A percentile compares a stretch with the other conserved stretches of the same genome.
Evolutionary conservation across 2,888 invertebrate genomes (phyloP).

Genomic region (Yponomeuta sedellus): DNA sequence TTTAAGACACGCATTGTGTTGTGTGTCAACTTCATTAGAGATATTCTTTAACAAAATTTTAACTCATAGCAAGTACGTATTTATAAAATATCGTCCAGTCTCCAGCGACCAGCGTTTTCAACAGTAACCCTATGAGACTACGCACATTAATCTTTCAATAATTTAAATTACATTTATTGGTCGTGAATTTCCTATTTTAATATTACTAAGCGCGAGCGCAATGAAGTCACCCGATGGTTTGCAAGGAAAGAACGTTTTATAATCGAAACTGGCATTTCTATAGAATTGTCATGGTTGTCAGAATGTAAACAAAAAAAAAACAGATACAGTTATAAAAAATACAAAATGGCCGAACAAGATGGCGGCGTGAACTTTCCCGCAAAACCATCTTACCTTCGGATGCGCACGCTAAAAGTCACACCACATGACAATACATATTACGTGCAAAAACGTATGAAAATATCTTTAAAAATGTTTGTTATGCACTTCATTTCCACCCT

Average conservation of each 20-base stretch:
- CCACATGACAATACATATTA: constrained; percentile 45
- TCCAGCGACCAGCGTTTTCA: background rate
- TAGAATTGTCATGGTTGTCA: background rate
- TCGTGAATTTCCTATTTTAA: constrained; percentile 61
- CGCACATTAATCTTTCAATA: constrained; percentile 41
- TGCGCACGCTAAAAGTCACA: constrained; percentile 34
- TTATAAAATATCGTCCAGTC: background rate
- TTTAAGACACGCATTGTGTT: no score
- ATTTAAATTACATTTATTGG: constrained; percentile 73
- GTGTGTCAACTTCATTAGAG: background rate
- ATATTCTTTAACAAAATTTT: background rate
- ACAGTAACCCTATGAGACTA: constrained; percentile 52
- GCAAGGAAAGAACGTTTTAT: constrained; percentile 1
- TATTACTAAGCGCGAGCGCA: constrained; percentile 54
- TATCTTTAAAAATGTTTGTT: constrained; percentile 59
- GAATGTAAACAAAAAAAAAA: background rate
- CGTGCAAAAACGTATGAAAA: constrained; percentile 77
- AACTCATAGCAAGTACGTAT: background rate
- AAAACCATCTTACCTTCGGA: constrained; percentile 41
- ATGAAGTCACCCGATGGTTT: constrained; percentile 38
- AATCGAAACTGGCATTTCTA: background rate
- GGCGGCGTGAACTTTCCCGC: constrained; percentile 31
- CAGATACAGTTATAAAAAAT: background rate
- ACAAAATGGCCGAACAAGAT: constrained; percentile 10
- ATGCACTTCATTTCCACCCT: constrained; percentile 47